These are phyloP conservation scores for Aplocera efformata DNA, from an alignment of 2,888 invertebrate species.

Conservation along the genomic window DNA sequence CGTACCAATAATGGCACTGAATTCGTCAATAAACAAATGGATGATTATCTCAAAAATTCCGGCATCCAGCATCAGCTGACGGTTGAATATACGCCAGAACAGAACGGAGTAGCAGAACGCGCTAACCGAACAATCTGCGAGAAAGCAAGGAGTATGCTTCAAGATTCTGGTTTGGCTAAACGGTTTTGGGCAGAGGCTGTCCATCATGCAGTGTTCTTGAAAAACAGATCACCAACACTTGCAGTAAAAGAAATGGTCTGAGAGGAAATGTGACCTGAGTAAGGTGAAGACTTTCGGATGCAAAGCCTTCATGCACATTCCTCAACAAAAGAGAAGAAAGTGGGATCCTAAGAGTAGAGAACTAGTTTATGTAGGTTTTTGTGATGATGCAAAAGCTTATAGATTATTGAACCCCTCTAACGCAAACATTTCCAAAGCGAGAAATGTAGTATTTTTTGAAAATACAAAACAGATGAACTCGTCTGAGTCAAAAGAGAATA, in stretches of 20 bases:
- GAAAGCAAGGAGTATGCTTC: neutral
- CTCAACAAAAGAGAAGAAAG: too few species aligned
- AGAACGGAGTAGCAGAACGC: neutral
- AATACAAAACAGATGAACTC: too few species aligned
- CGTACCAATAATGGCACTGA: conserved; percentile 5
- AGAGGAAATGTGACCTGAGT: too few species aligned
- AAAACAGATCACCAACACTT: neutral
- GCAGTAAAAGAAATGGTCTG: neutral
- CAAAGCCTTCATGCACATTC: too few species aligned
- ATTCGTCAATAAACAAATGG: neutral
- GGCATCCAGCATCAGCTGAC: neutral
- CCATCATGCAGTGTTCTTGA: neutral
- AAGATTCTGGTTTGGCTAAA: neutral
- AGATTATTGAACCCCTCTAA: too few species aligned
- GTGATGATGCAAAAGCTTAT: too few species aligned
- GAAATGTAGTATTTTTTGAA: too few species aligned
- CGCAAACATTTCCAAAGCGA: too few species aligned
- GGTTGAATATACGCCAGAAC: neutral
- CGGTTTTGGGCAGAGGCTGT: neutral
- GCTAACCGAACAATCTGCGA: neutral
- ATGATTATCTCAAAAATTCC: neutral
- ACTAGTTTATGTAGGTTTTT: too few species aligned
- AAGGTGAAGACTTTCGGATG: too few species aligned
- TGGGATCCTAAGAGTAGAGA: too few species aligned
- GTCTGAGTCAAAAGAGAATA: too few species aligned